Evolutionary conservation across 64 coral and sea anemone species (phyloP).

Genomic region (Porites lutea): DNA sequence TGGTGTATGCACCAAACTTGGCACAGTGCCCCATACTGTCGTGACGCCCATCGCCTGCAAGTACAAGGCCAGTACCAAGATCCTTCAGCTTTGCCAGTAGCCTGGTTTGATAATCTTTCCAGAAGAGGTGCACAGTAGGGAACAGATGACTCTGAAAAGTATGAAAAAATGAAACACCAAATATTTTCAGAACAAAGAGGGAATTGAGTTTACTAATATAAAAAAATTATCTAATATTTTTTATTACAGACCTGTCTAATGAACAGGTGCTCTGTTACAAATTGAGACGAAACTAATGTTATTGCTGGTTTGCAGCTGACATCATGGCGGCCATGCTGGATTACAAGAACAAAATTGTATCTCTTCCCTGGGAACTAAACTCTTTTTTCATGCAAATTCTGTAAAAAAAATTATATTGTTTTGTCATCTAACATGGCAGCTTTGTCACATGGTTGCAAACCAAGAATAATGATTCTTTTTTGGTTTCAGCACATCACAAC

Average conservation of each 20-base stretch:
- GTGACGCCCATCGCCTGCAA: no score
- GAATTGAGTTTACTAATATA: neutral
- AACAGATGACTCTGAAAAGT: slow-evolving; percentile 26
- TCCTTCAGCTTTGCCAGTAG: slow-evolving; percentile 16
- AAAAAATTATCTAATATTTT: neutral
- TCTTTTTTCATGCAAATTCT: no score
- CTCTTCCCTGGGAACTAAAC: no score
- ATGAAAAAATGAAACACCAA: slow-evolving; percentile 3
- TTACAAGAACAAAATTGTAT: neutral
- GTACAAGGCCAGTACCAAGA: slow-evolving; percentile 7
- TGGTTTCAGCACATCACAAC: slow-evolving; percentile 2
- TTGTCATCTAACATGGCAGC: no score
- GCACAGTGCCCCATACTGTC: slow-evolving; percentile 31
- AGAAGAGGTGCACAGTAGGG: slow-evolving; percentile 34
- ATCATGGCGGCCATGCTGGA: neutral
- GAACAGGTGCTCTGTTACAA: slow-evolving; percentile 3
- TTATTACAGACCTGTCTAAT: neutral
- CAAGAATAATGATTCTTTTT: no score
- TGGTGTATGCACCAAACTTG: slow-evolving; percentile 31
- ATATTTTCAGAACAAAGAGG: slow-evolving; percentile 17
- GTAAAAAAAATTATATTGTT: no score
- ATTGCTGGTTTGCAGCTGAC: no score
- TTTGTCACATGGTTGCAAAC: no score
- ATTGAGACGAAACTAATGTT: slow-evolving; percentile 6
- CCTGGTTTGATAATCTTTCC: slow-evolving; percentile 35